These are phyloP conservation scores for Xiphophorus hellerii DNA, from an alignment of 2,113 vertebrate species.

Conservation along the genomic window DNA sequence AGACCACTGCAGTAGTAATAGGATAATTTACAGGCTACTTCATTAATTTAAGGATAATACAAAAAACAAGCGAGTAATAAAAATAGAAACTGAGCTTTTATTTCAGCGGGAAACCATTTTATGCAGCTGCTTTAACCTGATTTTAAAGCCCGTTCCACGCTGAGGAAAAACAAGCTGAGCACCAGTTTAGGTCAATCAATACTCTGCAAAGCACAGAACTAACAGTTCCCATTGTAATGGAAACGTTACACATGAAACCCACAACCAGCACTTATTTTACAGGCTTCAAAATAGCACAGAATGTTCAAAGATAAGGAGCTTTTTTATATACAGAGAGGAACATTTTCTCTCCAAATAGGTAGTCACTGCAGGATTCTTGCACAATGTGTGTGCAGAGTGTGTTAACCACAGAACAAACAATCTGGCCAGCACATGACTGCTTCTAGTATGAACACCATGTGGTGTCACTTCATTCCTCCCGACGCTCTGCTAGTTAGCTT, in stretches of 20 bases:
- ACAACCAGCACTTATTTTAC: neutral
- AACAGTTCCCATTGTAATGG: neutral
- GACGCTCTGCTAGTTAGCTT: constrained; percentile 38
- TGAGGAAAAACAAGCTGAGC: constrained; percentile 18
- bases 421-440: constrained; percentile 53
- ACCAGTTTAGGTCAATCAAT: constrained; percentile 48
- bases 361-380: constrained; percentile 35
- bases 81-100: neutral
- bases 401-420: constrained; percentile 55
- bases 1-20: neutral
- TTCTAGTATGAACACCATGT: constrained; percentile 47
- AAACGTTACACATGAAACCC: constrained; percentile 7
- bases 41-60: neutral
- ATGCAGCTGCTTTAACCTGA: constrained; percentile 38
- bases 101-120: constrained; percentile 6
- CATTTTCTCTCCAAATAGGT: constrained; percentile 28
- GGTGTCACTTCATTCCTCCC: constrained; percentile 47
- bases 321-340: neutral
- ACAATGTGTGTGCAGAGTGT: constrained; percentile 30
- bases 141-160: constrained; percentile 41
- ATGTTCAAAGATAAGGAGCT: neutral
- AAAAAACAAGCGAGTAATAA: neutral
- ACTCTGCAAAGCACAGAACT: constrained; percentile 18
- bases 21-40: neutral
- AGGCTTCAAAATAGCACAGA: neutral